A percentile compares a stretch with the other conserved stretches of the same genome.
These are phyloP conservation scores for Orchesella cincta DNA, from an alignment of 1,140 invertebrate genomes.

Conservation along the genomic window DNA sequence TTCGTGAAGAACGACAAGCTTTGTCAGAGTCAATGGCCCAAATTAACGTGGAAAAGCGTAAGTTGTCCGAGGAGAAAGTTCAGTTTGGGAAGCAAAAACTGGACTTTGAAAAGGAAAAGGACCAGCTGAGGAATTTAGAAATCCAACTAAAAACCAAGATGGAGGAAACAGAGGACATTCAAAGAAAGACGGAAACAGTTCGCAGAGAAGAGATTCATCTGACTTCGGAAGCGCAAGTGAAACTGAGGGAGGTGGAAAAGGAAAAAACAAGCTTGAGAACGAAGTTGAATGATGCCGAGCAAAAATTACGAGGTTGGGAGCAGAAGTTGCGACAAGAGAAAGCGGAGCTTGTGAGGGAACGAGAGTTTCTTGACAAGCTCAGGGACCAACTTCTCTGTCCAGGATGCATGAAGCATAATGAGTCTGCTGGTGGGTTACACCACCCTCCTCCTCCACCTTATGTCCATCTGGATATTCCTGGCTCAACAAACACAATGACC, in stretches of 20 bases:
- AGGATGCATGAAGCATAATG: slow-evolving; percentile 37
- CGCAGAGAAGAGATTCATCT: slow-evolving; percentile 35
- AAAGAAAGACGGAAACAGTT: slow-evolving; percentile 39
- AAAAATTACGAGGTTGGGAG: slow-evolving; percentile 24
- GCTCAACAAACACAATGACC: neutral
- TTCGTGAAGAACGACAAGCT: slow-evolving; percentile 43
- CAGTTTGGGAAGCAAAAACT: slow-evolving; percentile 40
- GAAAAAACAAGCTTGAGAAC: slow-evolving; percentile 29
- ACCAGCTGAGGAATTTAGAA: slow-evolving; percentile 41
- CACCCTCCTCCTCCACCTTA: neutral
- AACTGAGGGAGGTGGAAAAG: slow-evolving; percentile 37
- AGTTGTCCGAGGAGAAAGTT: slow-evolving; percentile 45
- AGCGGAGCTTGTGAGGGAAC: slow-evolving; percentile 44
- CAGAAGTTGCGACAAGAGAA: slow-evolving; percentile 40
- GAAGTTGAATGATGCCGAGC: slow-evolving; percentile 25
- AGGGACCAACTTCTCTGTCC: slow-evolving; percentile 47
- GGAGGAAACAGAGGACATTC: slow-evolving; percentile 44
- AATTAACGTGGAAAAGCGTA: slow-evolving; percentile 45
- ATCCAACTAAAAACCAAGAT: slow-evolving; percentile 30
- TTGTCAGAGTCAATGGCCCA: slow-evolving; percentile 45
- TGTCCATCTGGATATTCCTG: neutral
- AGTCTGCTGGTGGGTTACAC: neutral
- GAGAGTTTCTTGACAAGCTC: slow-evolving; percentile 44
- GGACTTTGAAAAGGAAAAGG: slow-evolving; percentile 43
- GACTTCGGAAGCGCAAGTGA: slow-evolving; percentile 23